Conservation (phyloP, 2,113 vertebrate species). For the Prinia subflava region DNA sequence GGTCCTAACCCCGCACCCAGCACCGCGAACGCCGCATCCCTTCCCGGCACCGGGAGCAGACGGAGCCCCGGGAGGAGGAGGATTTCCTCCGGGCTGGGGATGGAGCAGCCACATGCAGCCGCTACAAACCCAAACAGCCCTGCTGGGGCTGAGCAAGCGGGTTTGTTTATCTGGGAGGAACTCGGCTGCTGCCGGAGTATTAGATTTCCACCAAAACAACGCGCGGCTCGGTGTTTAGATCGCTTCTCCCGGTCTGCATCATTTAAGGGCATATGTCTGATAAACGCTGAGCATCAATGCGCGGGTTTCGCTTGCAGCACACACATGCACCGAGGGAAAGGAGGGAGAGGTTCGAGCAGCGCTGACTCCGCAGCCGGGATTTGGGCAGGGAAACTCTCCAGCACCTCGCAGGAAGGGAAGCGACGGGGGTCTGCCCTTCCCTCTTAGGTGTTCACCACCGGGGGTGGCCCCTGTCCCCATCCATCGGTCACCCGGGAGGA, state of each 20-base stretch:
- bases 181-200: slow-evolving; percentile 46
- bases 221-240: slow-evolving; percentile 47
- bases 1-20: not conserved
- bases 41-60: not conserved
- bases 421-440: rapidly evolving
- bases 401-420: not conserved
- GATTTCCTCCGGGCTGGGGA: slow-evolving; percentile 27
- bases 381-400: not conserved
- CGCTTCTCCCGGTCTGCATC: slow-evolving; percentile 53
- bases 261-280: slow-evolving; percentile 59
- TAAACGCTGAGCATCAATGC: slow-evolving; percentile 17
- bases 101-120: slow-evolving; percentile 19
- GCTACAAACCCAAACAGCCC: slow-evolving; percentile 28
- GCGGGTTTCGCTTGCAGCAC: slow-evolving; percentile 25
- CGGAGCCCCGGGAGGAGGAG: not conserved
- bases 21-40: not conserved
- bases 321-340: not conserved
- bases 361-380: not conserved
- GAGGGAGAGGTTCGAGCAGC: not conserved
- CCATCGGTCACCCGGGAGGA: not conserved
- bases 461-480: not conserved
- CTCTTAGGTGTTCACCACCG: not conserved
- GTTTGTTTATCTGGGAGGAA: slow-evolving; percentile 62
- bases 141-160: slow-evolving; percentile 46
- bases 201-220: slow-evolving; percentile 50